These are phyloP conservation scores for Falco biarmicus DNA, from an alignment of 2,797 vertebrate genomes.

Conservation along the genomic window DNA sequence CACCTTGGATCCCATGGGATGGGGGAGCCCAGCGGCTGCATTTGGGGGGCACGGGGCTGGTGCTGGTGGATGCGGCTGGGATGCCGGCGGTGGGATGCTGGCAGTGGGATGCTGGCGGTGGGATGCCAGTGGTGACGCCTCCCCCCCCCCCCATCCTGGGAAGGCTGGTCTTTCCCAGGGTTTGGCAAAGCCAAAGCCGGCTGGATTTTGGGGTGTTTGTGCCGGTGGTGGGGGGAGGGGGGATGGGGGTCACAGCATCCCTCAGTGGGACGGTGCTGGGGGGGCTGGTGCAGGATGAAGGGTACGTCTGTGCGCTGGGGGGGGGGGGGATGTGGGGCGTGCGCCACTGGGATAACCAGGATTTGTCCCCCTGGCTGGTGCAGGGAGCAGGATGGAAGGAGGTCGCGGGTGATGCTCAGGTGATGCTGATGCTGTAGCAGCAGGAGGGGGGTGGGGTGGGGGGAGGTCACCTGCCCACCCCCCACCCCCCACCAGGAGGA, in stretches of 20 bases:
- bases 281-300: neutral
- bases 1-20: neutral
- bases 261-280: neutral
- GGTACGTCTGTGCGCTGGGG: rapidly evolving
- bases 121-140: neutral
- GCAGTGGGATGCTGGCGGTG: neutral
- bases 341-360: rapidly evolving
- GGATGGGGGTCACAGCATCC: neutral
- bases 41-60: neutral
- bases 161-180: constrained; percentile 40
- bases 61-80: neutral
- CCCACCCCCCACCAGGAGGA: neutral
- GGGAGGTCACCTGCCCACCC: neutral
- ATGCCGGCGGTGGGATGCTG: no score
- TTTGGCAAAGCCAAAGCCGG: neutral
- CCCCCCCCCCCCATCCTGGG: neutral
- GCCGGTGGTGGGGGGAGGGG: rapidly evolving
- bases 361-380: neutral
- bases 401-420: neutral
- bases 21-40: neutral
- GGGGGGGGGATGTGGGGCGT: no score
- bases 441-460: neutral
- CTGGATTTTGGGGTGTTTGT: neutral
- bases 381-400: neutral
- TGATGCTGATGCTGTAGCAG: neutral